Conservation (phyloP, 2,888 invertebrate genomes). For the Chymomyza amoena region DNA sequence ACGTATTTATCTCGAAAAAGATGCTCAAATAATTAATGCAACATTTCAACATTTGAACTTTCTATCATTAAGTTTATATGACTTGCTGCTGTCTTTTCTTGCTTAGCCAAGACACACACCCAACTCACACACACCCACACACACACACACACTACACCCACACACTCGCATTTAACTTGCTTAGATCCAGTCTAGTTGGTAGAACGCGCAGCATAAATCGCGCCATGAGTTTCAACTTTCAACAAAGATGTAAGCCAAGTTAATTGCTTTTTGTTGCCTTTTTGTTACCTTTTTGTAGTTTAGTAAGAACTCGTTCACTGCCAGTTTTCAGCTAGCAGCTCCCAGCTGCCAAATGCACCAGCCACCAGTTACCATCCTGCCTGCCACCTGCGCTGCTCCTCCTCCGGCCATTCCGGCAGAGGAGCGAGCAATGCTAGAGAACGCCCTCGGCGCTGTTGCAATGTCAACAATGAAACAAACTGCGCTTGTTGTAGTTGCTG, state of each 20-base stretch:
- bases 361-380: too few relatives aligned
- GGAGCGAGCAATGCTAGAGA: neutral
- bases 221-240: slow-evolving; percentile 68
- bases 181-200: neutral
- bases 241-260: slow-evolving; percentile 72
- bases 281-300: slow-evolving; percentile 47
- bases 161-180: neutral
- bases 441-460: slow-evolving; percentile 33
- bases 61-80: neutral
- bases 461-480: slow-evolving; percentile 71
- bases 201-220: slow-evolving; percentile 61
- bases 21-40: neutral
- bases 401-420: too few relatives aligned
- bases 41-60: neutral
- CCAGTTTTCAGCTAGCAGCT: slow-evolving; percentile 5
- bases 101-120: slow-evolving; percentile 36
- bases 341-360: neutral
- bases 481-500: slow-evolving; percentile 32
- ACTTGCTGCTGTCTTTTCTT: slow-evolving; percentile 33
- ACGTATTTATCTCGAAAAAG: too few relatives aligned
- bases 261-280: slow-evolving; percentile 68
- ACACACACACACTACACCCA: neutral
- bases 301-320: neutral
- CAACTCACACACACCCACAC: neutral
- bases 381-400: too few relatives aligned